These are phyloP conservation scores for Gallinago media DNA, from an alignment of 2,113 vertebrate species.

Conservation along the genomic window DNA sequence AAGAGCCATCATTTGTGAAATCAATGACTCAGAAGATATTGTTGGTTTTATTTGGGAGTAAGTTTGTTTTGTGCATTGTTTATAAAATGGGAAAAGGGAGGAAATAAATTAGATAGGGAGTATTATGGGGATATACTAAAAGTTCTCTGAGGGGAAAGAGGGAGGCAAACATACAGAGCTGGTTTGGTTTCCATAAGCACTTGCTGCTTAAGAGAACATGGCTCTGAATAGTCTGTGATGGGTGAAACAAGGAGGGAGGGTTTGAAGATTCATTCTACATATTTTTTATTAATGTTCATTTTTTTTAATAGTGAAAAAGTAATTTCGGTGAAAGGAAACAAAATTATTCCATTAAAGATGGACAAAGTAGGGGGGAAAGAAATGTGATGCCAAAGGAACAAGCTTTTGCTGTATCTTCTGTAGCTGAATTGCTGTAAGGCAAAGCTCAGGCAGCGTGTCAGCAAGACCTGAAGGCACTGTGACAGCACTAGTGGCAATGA, in stretches of 20 bases:
- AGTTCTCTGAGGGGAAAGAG: neutral
- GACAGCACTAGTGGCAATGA: neutral
- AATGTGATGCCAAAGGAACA: neutral
- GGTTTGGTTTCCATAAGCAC: neutral
- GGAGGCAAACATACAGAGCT: neutral
- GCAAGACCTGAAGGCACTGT: neutral
- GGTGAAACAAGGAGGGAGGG: neutral
- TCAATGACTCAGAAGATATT: neutral
- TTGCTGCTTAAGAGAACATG: neutral
- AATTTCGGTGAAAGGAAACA: neutral
- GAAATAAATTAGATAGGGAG: neutral
- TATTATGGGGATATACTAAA: neutral
- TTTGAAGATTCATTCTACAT: neutral
- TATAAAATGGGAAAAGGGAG: neutral
- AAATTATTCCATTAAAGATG: neutral
- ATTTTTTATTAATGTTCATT: neutral
- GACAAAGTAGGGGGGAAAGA: neutral
- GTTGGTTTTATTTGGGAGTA: neutral
- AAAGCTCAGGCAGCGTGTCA: neutral
- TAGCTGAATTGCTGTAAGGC: neutral
- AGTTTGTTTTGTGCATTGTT: neutral
- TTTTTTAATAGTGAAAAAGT: neutral
- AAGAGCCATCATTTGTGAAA: neutral
- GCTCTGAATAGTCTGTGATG: neutral
- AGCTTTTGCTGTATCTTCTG: neutral